These are phyloP conservation scores for Dyspetes luteomarginatus DNA, from an alignment of 2,888 invertebrate genomes.

Conservation along the genomic window DNA sequence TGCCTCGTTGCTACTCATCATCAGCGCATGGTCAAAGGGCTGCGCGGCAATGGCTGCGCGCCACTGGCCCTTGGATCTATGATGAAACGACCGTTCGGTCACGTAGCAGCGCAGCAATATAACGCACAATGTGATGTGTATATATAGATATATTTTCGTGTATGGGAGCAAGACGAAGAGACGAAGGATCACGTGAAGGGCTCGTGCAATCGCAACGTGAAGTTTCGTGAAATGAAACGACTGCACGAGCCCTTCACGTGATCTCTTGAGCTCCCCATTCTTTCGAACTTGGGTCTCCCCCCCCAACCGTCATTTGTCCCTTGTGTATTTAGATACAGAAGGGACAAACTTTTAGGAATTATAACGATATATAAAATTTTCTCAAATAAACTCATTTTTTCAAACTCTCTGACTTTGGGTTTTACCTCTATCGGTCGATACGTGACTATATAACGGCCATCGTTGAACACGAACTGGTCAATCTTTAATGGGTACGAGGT, in stretches of 20 bases:
- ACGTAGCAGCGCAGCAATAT: neutral
- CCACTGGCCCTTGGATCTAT: conserved; percentile 3
- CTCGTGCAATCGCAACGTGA: conserved; percentile 42
- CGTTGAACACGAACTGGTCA: too few relatives aligned
- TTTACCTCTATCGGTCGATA: too few relatives aligned
- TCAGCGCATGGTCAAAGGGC: conserved; percentile 14
- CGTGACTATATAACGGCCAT: too few relatives aligned
- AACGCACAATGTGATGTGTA: neutral
- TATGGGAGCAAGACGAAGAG: neutral
- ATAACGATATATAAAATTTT: too few relatives aligned
- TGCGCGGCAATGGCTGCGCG: neutral
- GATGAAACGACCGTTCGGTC: neutral
- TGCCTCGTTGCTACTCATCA: neutral
- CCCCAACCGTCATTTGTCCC: too few relatives aligned
- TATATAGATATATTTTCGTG: neutral
- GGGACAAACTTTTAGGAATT: too few relatives aligned
- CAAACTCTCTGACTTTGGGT: too few relatives aligned
- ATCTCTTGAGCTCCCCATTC: neutral
- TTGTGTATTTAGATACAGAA: too few relatives aligned
- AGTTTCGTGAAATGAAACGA: too few relatives aligned
- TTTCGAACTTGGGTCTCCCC: neutral
- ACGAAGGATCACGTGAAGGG: conserved; percentile 44
- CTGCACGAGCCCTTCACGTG: conserved; percentile 16
- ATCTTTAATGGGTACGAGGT: too few relatives aligned
- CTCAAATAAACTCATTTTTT: too few relatives aligned